Evolutionary conservation across 37 sponge, comb jelly and placozoan species (phyloP).

Genomic region (Lycopodina hypogea): DNA sequence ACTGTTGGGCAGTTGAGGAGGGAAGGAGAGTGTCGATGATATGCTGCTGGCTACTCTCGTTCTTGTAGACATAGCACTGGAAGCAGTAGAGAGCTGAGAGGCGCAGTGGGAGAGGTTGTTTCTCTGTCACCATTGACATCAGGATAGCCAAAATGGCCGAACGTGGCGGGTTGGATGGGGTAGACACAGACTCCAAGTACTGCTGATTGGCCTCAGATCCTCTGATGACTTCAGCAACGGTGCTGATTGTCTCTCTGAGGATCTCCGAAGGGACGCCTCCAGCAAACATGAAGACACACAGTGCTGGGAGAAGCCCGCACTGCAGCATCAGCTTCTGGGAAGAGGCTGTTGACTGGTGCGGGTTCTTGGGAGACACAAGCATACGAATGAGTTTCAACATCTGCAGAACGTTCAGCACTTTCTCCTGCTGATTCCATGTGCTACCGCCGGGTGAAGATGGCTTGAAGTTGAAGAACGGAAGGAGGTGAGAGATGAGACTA

Average conservation of each 20-base stretch:
- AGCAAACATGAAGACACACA: slow-evolving; percentile 77
- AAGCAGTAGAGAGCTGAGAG: slow-evolving; percentile 92
- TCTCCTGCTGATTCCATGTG: slow-evolving; percentile 43
- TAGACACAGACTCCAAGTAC: slow-evolving; percentile 59
- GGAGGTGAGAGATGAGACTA: slow-evolving; percentile 50
- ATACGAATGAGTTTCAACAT: slow-evolving; percentile 55
- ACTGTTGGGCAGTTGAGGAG: slow-evolving; percentile 44
- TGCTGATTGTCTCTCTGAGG: slow-evolving; percentile 71
- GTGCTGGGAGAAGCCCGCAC: slow-evolving; percentile 58
- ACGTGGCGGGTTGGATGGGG: slow-evolving; percentile 66
- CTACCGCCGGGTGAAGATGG: background rate
- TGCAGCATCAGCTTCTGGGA: slow-evolving; percentile 71
- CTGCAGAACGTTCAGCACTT: slow-evolving; percentile 47
- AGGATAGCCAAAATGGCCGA: slow-evolving; percentile 81
- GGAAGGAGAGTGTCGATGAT: slow-evolving; percentile 88
- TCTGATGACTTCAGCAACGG: slow-evolving; percentile 80
- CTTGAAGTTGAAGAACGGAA: slow-evolving; percentile 63
- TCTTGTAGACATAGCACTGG: slow-evolving; percentile 79
- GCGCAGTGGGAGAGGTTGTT: slow-evolving; percentile 71
- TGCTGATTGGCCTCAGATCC: slow-evolving; percentile 65
- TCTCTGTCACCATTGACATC: slow-evolving; percentile 92
- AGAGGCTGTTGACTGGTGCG: slow-evolving; percentile 52
- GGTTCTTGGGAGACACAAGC: slow-evolving; percentile 63
- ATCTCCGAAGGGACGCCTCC: slow-evolving; percentile 72
- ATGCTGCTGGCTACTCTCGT: slow-evolving; percentile 67